These are phyloP conservation scores for Cyrtorhinus lividipennis DNA, from an alignment of 1,140 invertebrate genomes.

Conservation along the genomic window DNA sequence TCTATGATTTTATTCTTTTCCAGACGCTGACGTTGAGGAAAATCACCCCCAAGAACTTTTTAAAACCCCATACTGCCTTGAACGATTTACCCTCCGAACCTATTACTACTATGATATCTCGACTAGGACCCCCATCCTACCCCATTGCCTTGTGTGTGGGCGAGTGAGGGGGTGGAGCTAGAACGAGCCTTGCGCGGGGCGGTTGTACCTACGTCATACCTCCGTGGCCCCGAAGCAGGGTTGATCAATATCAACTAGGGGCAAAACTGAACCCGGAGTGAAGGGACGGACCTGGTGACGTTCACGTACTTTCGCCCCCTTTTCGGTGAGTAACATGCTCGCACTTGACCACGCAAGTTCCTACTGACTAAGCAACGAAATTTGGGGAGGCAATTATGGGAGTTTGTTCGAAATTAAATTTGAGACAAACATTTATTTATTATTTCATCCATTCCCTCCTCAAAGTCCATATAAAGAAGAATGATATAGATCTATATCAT, in stretches of 20 bases:
- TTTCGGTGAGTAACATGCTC: not conserved
- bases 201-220: not conserved
- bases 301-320: not conserved
- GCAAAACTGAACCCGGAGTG: constrained; percentile 6
- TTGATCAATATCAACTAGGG: constrained; percentile 2
- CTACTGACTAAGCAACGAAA: no score
- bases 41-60: no score
- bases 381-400: no score
- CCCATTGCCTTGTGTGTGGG: not conserved
- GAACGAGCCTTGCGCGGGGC: not conserved
- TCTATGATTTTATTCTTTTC: no score
- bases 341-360: not conserved
- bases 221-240: not conserved
- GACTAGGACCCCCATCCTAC: no score
- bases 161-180: not conserved
- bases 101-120: no score
- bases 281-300: not conserved
- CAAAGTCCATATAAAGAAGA: not conserved
- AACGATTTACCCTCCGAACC: no score
- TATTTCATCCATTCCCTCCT: not conserved
- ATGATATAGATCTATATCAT: no score
- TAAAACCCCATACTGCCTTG: no score
- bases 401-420: no score
- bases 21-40: no score
- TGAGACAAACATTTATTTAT: no score